Percentiles rank a stretch among this genome's conserved stretches.
Evolutionary conservation across 2,888 invertebrate genomes (phyloP).

Genomic region (Acronicta alni): DNA sequence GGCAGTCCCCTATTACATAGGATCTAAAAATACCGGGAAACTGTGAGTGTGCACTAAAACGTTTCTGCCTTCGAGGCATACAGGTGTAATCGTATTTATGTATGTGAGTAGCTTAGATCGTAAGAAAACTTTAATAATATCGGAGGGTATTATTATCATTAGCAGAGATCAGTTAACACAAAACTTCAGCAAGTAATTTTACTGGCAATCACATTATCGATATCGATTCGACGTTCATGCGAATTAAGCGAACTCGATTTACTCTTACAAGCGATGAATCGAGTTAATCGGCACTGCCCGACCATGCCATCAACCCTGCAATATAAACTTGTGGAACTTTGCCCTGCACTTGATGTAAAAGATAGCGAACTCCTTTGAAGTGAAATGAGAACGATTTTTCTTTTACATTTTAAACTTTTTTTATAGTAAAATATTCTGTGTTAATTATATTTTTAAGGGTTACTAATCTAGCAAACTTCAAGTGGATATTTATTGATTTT

Average conservation of each 20-base stretch:
- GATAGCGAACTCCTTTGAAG: slow-evolving; percentile 10
- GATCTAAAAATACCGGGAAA: too few relatives aligned
- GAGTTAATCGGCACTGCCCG: slow-evolving; percentile 41
- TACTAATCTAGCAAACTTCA: too few relatives aligned
- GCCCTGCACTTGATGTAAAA: slow-evolving; percentile 19
- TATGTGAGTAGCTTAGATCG: neutral
- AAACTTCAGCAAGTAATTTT: slow-evolving; percentile 11
- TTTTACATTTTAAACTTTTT: too few relatives aligned
- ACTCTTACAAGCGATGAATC: slow-evolving; percentile 29
- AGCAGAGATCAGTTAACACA: slow-evolving; percentile 1
- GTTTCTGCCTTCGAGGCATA: too few relatives aligned
- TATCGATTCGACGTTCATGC: slow-evolving; percentile 15
- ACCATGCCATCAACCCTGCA: slow-evolving; percentile 27
- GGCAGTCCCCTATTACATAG: too few relatives aligned
- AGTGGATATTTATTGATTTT: too few relatives aligned
- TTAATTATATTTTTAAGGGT: too few relatives aligned
- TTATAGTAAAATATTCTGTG: too few relatives aligned
- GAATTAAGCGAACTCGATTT: slow-evolving; percentile 40
- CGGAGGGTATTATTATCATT: slow-evolving; percentile 2
- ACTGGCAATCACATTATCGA: slow-evolving; percentile 18
- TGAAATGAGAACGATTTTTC: neutral
- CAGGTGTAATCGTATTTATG: neutral
- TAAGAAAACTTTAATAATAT: neutral
- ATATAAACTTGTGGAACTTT: slow-evolving; percentile 45
- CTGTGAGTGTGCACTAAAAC: too few relatives aligned